Evolutionary conservation across 1,140 invertebrate species (phyloP).

Genomic region (Schlechtendalia chinensis): DNA sequence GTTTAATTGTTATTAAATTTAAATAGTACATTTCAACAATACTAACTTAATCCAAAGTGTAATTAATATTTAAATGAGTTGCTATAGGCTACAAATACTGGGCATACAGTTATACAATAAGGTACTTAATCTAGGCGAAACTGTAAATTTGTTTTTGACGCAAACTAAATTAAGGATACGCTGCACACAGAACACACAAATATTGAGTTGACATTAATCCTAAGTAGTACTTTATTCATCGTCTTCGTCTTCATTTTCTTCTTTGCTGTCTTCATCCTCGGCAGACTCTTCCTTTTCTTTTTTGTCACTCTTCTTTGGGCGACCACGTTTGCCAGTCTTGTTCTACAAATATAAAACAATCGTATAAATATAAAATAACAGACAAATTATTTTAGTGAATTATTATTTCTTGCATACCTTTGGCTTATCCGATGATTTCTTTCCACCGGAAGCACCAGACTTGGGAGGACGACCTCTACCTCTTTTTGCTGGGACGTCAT

Average conservation of each 20-base stretch:
- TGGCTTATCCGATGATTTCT: slow-evolving; percentile 29
- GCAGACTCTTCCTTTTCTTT: slow-evolving; percentile 48
- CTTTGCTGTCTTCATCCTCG: slow-evolving; percentile 43
- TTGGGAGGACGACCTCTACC: slow-evolving; percentile 43
- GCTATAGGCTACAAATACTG: slow-evolving; percentile 45
- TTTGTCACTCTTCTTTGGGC: slow-evolving; percentile 40
- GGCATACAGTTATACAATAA: slow-evolving; percentile 38
- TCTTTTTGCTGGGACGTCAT: slow-evolving; percentile 35
- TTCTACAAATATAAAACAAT: not conserved
- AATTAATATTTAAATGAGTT: slow-evolving; percentile 37
- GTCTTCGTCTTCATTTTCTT: slow-evolving; percentile 41
- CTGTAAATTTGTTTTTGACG: slow-evolving; percentile 34
- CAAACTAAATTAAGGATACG: slow-evolving; percentile 38
- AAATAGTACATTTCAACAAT: slow-evolving; percentile 29
- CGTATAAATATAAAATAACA: not conserved
- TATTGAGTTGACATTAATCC: slow-evolving; percentile 43
- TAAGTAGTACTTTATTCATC: slow-evolving; percentile 32
- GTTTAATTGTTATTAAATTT: slow-evolving; percentile 28
- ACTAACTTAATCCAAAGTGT: slow-evolving; percentile 25
- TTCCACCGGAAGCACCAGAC: slow-evolving; percentile 21
- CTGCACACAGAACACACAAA: slow-evolving; percentile 45
- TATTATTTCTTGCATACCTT: not conserved
- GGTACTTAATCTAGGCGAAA: slow-evolving; percentile 43
- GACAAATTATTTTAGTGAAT: not conserved
- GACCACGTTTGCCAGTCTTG: slow-evolving; percentile 46